Percentiles rank a stretch among this genome's conserved stretches.
Evolutionary conservation across 2,113 vertebrate species (phyloP).

Genomic region (Bubo scandiacus): DNA sequence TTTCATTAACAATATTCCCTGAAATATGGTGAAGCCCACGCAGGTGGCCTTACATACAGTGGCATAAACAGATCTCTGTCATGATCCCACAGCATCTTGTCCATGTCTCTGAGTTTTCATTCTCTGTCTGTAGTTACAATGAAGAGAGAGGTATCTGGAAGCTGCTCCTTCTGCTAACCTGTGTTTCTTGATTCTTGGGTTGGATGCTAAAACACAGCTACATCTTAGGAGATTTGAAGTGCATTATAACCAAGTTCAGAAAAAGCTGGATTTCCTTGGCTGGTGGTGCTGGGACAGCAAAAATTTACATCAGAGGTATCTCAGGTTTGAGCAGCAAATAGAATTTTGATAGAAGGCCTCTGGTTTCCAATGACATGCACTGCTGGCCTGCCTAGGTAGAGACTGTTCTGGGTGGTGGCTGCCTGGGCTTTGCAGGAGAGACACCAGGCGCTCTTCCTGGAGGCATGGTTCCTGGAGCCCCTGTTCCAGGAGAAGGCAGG

Average conservation of each 20-base stretch:
- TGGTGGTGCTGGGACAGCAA: neutral
- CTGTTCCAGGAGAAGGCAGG: neutral
- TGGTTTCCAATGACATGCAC: neutral
- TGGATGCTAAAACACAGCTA: neutral
- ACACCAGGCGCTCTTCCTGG: accelerated
- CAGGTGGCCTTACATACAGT: neutral
- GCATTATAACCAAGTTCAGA: neutral
- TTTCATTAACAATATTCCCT: neutral
- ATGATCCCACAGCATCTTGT: neutral
- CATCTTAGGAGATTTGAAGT: neutral
- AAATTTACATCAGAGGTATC: neutral
- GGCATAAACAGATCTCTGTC: neutral
- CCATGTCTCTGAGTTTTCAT: neutral
- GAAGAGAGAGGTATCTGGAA: neutral
- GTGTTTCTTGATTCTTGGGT: neutral
- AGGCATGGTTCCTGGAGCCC: neutral
- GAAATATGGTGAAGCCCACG: neutral
- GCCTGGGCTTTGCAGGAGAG: neutral
- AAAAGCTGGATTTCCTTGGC: neutral
- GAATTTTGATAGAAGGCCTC: neutral
- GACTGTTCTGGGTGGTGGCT: neutral
- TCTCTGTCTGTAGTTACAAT: neutral
- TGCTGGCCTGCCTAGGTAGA: neutral
- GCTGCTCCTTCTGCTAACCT: neutral
- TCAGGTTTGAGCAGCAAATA: neutral